Percentiles rank a stretch among this genome's conserved stretches.
phyloP scores from a whole-genome alignment of 2,113 vertebrate genomes.

The Fukomys damarensis region DNA sequence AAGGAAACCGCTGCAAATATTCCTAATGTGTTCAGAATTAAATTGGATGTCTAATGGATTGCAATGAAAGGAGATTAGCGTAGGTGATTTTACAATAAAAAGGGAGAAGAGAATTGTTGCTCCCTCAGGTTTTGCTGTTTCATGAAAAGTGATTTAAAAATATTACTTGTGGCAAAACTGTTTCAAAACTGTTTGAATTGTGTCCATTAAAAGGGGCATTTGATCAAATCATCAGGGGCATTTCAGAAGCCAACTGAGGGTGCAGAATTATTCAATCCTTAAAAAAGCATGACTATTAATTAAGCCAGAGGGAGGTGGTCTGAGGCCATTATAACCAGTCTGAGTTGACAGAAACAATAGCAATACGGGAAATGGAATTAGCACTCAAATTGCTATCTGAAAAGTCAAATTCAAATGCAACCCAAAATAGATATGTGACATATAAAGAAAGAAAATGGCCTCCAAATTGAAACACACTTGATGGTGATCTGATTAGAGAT shows the following conservation, averaged over 20 bases:
- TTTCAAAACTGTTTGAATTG: background rate
- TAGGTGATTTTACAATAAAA: conserved; percentile 22
- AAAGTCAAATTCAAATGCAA: conserved; percentile 2
- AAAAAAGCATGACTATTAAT: background rate
- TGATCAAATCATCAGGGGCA: background rate
- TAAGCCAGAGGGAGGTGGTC: background rate
- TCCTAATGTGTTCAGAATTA: background rate
- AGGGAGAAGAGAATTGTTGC: background rate
- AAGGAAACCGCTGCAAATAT: background rate
- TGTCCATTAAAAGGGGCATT: background rate
- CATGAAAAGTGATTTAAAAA: background rate
- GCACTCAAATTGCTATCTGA: background rate
- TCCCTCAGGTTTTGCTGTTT: background rate
- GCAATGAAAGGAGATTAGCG: background rate
- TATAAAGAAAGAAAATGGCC: background rate
- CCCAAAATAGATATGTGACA: background rate
- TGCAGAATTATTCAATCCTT: background rate
- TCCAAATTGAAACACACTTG: background rate
- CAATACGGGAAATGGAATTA: background rate
- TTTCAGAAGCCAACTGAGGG: background rate
- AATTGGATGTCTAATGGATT: background rate
- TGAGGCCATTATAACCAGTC: background rate
- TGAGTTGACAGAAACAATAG: background rate
- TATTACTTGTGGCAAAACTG: background rate
- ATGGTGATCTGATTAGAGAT: background rate